Base-by-base conservation (phyloP, 2,888 invertebrate species). In the Osedax frankpressi region DNA sequence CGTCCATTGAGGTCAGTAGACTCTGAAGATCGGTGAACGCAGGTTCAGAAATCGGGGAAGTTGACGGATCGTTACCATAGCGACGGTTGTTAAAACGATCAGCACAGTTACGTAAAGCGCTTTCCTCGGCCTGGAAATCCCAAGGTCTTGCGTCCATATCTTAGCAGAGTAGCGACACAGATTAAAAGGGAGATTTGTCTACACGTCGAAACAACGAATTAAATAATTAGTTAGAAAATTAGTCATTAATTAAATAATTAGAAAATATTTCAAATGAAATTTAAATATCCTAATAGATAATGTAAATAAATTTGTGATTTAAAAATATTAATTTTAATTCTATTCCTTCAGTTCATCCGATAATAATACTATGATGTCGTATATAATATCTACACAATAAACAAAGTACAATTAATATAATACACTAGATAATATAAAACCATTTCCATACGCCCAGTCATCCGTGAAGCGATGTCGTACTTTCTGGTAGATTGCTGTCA, bases 381-480 rank as follows among this genome's bases (percentile, higher is more conserved):
- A n/a, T n/a, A n/a, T n/a, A n/a, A n/a, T n/a, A n/a, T n/a, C n/a
- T n/a, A n/a, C n/a, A n/a, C n/a, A n/a, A n/a, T n/a, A n/a, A n/a
- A n/a, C n/a, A n/a, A n/a, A n/a, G n/a, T n/a, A n/a, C n/a, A n/a
- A n/a, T n/a, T n/a, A n/a, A n/a, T n/a, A n/a, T n/a, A n/a, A n/a
- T n/a, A n/a, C n/a, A n/a, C n/a, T n/a, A n/a, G n/a, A n/a, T n/a
- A n/a, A n/a, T n/a, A n/a, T n/a, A n/a, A n/a, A 84, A 89, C 89
- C 92, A 87, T 98, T 98, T 73, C 97, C 97, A 87, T 92, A 98
- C 1, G 98, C 98, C 98, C 98, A 99, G 85, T 99, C 98, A 83
- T 99, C 98, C 81, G 96, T 97, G 65, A 98, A 87, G 73, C 96
- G 89, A 86, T 96, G 95, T 29, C 95, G 88, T 6, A 88, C 87